These are phyloP conservation scores for Copsychus sechellarum DNA, from an alignment of 2,113 vertebrate species.

Conservation along the genomic window DNA sequence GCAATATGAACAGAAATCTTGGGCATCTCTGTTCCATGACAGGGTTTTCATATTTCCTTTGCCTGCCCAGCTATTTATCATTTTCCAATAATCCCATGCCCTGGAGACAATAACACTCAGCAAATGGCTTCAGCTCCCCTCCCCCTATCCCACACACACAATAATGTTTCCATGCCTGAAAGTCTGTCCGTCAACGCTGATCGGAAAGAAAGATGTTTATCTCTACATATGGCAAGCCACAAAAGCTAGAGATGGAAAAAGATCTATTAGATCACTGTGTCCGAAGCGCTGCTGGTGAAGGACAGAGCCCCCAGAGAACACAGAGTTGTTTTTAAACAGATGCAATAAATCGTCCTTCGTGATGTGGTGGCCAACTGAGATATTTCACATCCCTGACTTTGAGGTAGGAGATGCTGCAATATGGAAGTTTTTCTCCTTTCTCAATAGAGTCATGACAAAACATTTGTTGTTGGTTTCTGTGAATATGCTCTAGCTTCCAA, in stretches of 20 bases:
- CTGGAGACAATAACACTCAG: conserved; percentile 76
- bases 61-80: conserved; percentile 77
- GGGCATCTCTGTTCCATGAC: conserved; percentile 56
- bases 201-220: conserved; percentile 60
- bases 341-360: conserved; percentile 32
- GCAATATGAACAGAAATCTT: conserved; percentile 49
- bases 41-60: conserved; percentile 73
- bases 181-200: conserved; percentile 35
- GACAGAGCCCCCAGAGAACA: conserved; percentile 19
- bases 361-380: conserved; percentile 24
- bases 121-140: conserved; percentile 37
- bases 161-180: conserved; percentile 55
- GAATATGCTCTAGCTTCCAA: conserved; percentile 53
- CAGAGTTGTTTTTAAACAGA: conserved; percentile 14
- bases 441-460: conserved; percentile 44
- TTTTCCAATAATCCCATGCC: conserved; percentile 87
- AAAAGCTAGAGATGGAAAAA: conserved; percentile 53
- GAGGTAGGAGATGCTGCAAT: conserved; percentile 56
- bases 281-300: neutral
- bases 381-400: conserved; percentile 54
- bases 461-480: conserved; percentile 57
- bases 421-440: conserved; percentile 53
- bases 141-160: conserved; percentile 3
- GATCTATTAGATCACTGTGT: conserved; percentile 46
- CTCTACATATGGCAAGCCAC: conserved; percentile 54